Conservation (phyloP, 2,888 invertebrate species). For the Tholera decimalis region DNA sequence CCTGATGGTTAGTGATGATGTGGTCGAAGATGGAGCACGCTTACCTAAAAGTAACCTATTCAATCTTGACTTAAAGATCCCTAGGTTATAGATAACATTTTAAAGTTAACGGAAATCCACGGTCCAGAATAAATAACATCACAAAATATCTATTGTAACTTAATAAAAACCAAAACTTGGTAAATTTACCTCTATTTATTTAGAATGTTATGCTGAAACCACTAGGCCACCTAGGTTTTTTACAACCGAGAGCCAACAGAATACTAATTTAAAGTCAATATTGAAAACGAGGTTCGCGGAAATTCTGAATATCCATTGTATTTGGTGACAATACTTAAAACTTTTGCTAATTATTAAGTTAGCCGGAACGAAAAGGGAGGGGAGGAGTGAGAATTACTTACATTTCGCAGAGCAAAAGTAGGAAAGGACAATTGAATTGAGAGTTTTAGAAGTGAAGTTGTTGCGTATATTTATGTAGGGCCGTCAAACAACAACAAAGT, state of each 20-base stretch:
- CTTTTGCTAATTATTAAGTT: constrained; percentile 62
- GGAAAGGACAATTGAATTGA: constrained; percentile 62
- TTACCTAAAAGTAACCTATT: no score
- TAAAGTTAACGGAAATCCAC: no score
- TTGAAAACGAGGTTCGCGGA: constrained; percentile 10
- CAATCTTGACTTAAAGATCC: no score
- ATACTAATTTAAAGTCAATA: constrained; percentile 11
- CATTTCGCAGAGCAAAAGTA: constrained; percentile 44
- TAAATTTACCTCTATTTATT: background rate
- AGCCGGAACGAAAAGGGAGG: constrained; percentile 40
- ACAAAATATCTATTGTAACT: no score
- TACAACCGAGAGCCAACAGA: background rate
- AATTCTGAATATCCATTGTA: constrained; percentile 22
- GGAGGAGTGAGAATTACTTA: constrained; percentile 52
- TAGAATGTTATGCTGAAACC: background rate
- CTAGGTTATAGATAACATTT: no score
- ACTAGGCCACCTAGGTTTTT: background rate
- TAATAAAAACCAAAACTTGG: constrained; percentile 7
- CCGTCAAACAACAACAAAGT: constrained; percentile 76
- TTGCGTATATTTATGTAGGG: constrained; percentile 66
- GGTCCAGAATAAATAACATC: no score
- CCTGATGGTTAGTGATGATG: no score
- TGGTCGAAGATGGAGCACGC: no score
- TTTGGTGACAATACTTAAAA: constrained; percentile 52
- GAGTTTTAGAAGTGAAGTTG: constrained; percentile 63